phyloP scores from a whole-genome alignment of 2,888 invertebrate species.

The Timema podura region DNA sequence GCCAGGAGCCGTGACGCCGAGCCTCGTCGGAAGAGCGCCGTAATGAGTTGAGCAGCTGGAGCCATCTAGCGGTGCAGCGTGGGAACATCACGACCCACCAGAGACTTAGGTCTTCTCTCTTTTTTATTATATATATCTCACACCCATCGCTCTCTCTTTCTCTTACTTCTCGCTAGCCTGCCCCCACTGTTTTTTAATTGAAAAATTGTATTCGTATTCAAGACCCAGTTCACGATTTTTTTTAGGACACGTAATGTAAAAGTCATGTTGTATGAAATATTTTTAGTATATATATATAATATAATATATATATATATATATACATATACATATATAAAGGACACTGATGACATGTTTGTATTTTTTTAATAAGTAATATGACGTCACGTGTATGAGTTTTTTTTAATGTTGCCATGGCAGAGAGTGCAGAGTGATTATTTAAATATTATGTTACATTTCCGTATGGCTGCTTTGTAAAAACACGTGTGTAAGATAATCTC shows the following conservation, averaged over 20 bases:
- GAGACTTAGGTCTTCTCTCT: background rate
- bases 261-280: too few species aligned
- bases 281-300: too few species aligned
- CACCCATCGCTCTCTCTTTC: background rate
- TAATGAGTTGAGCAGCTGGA: slow-evolving; percentile 17
- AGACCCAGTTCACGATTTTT: background rate
- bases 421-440: background rate
- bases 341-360: too few species aligned
- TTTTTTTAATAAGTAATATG: too few species aligned
- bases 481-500: too few species aligned
- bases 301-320: too few species aligned
- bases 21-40: background rate
- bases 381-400: too few species aligned
- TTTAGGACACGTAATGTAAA: too few species aligned
- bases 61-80: slow-evolving; percentile 16
- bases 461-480: background rate
- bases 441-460: slow-evolving; percentile 15
- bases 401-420: too few species aligned
- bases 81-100: slow-evolving; percentile 12
- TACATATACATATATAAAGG: too few species aligned
- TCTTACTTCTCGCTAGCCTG: background rate
- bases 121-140: slow-evolving; percentile 2
- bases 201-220: slow-evolving; percentile 11
- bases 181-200: slow-evolving; percentile 12
- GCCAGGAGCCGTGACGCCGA: slow-evolving; percentile 14